phyloP scores from a whole-genome alignment of 2,113 vertebrate species.

The Rostratula benghalensis region DNA sequence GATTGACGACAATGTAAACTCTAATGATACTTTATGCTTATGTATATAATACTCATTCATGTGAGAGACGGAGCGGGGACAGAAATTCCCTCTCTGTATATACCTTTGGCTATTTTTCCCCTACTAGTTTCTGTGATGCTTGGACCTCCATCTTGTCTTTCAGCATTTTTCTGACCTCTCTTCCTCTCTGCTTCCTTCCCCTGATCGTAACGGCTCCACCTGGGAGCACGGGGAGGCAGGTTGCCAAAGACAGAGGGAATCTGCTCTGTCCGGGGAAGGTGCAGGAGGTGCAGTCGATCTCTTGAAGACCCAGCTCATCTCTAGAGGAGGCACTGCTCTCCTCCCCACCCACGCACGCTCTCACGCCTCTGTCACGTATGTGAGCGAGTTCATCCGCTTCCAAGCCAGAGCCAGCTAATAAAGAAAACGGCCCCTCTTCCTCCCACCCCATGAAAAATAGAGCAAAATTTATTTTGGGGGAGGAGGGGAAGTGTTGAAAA shows the following conservation, averaged over 20 bases:
- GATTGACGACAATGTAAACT: constrained; percentile 27
- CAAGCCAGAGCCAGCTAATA: constrained; percentile 35
- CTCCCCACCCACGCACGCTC: constrained; percentile 39
- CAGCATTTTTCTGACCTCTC: neutral
- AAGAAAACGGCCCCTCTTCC: constrained; percentile 47
- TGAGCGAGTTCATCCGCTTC: constrained; percentile 47
- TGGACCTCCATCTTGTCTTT: neutral
- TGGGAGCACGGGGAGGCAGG: neutral
- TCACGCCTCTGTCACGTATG: constrained; percentile 48
- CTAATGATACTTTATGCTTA: constrained; percentile 10
- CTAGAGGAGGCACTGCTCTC: constrained; percentile 4
- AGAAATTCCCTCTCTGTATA: neutral
- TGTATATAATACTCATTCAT: neutral
- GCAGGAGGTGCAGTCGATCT: neutral
- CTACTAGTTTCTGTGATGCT: neutral
- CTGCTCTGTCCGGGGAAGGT: neutral
- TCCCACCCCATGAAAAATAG: constrained; percentile 11
- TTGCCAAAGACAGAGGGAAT: neutral
- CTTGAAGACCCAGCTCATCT: constrained; percentile 41
- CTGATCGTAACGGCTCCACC: neutral
- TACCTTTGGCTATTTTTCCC: neutral
- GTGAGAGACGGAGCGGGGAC: accelerated
- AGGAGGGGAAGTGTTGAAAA: constrained; percentile 38
- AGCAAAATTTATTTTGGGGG: constrained; percentile 43
- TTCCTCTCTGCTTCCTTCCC: neutral